Evolutionary conservation across 2,888 invertebrate genomes (phyloP).

Genomic region (Myopa testacea): DNA sequence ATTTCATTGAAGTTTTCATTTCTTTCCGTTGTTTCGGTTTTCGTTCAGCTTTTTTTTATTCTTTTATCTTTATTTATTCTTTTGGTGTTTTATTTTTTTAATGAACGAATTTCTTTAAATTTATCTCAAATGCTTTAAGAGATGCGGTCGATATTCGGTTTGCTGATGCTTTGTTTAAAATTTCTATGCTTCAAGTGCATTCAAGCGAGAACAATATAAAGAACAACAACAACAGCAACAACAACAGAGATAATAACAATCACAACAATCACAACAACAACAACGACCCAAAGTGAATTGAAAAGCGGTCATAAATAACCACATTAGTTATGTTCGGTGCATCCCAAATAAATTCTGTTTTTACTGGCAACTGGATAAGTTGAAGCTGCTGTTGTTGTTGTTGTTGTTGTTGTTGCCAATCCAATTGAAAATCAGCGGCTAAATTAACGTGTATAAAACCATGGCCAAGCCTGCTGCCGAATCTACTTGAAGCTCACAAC

Average conservation of each 20-base stretch:
- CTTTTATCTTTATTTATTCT: too few relatives aligned
- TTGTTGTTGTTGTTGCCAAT: conserved; percentile 11
- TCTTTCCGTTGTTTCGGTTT: too few relatives aligned
- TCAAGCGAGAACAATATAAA: background rate
- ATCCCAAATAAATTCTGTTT: conserved; percentile 25
- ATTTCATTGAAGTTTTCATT: too few relatives aligned
- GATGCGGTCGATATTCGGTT: too few relatives aligned
- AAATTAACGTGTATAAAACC: background rate
- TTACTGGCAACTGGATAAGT: conserved; percentile 12
- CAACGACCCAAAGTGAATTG: background rate
- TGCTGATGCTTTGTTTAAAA: too few relatives aligned
- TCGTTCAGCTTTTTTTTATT: too few relatives aligned
- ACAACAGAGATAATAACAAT: background rate
- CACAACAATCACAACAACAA: background rate
- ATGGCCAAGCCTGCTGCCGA: background rate
- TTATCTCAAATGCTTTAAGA: too few relatives aligned
- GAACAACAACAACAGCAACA: background rate
- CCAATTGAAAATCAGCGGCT: conserved; percentile 13
- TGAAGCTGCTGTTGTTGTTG: background rate
- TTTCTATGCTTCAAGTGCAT: background rate
- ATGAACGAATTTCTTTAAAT: too few relatives aligned
- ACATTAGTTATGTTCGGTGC: conserved; percentile 14
- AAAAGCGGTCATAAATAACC: background rate
- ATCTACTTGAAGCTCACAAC: background rate
- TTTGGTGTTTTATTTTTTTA: too few relatives aligned